Base-by-base conservation (phyloP, 2,113 vertebrate genomes). In the Melanocharis versteri region DNA sequence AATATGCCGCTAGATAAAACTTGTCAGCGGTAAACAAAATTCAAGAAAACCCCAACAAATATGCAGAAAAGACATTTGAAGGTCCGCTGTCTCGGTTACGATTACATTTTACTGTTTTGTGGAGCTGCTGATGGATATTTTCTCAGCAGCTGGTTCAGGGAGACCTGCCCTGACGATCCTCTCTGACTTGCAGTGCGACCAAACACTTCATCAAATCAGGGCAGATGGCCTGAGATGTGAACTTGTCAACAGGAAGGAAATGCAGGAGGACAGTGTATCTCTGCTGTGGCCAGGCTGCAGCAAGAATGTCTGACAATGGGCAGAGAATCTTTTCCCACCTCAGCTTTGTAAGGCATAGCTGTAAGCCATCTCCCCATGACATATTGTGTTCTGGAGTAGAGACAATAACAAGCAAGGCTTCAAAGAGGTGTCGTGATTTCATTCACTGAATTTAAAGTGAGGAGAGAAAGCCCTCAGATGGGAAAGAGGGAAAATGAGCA, bases 191-290 rank as follows among this genome's bases (percentile, higher is more conserved):
- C 93, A 80, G 97, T 97, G 95, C 98, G 98, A 81, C 98, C 98
- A 76, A 99, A 98, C 94, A 98, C 97, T 98, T 99, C 96, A 96
- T 98, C 98, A 93, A 98, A 90, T 19, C 81, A n/a, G 97, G 98
- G 93, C 92, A 98, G 58, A 97, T 93, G 23, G 90, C 93, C 95
- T 91, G 97, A 84, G 97, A 97, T 6, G 44, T 84, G 89, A 98
- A 97, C 97, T 97, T 98, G 96, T 98, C 97, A 65, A 96, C 76
- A 48, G 90, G 95, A 95, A 93, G 94, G 73, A 96, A 97, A 91
- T 97, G 97, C 85, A 98, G 88, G 2, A 97, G 65, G 84, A 94
- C 97, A 94, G 87, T 39, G 93, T 6, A 61, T 97, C 40, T 96
- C 97, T 90, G 97, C 96, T 91, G 97, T 85, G 82, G 98, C 95